phyloP scores from a whole-genome alignment of 2,797 vertebrate species.

The Esox masquinongy region DNA sequence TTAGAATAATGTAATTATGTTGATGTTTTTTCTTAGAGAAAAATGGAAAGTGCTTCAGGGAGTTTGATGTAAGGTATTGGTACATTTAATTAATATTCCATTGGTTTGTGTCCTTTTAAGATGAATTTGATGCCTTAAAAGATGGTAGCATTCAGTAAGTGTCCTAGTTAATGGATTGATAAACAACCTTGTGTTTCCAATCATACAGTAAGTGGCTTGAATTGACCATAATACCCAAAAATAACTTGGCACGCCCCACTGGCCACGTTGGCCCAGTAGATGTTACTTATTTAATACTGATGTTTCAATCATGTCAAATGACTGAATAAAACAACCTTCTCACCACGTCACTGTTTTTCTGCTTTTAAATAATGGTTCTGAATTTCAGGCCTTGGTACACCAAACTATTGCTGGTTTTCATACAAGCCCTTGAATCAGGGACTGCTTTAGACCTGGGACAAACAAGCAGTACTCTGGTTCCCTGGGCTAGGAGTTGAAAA shows the following conservation, averaged over 20 bases:
- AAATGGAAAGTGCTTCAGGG: conserved; percentile 4
- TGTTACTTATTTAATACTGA: neutral
- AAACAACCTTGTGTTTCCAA: conserved; percentile 27
- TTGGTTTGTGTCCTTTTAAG: conserved; percentile 23
- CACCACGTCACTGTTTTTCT: neutral
- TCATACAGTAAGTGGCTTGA: neutral
- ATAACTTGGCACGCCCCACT: neutral
- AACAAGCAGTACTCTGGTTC: too few relatives aligned
- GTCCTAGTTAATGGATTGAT: conserved; percentile 28
- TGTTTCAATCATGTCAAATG: neutral
- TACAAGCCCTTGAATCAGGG: too few relatives aligned
- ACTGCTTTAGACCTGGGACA: too few relatives aligned
- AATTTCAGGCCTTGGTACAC: too few relatives aligned
- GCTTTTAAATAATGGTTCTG: neutral
- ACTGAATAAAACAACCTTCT: neutral
- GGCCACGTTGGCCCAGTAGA: neutral
- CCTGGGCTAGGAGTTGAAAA: too few relatives aligned
- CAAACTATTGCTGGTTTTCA: too few relatives aligned
- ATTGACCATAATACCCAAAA: neutral
- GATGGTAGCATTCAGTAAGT: conserved; percentile 46
- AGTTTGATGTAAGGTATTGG: conserved; percentile 3
- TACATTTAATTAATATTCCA: neutral
- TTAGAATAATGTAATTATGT: conserved; percentile 36
- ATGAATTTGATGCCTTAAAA: conserved; percentile 55
- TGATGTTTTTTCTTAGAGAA: conserved; percentile 3